Evolutionary conservation across 2,113 vertebrate genomes (phyloP), one percentile per base, ranked within the genome.

Genomic region (Microtus richardsoni): DNA sequence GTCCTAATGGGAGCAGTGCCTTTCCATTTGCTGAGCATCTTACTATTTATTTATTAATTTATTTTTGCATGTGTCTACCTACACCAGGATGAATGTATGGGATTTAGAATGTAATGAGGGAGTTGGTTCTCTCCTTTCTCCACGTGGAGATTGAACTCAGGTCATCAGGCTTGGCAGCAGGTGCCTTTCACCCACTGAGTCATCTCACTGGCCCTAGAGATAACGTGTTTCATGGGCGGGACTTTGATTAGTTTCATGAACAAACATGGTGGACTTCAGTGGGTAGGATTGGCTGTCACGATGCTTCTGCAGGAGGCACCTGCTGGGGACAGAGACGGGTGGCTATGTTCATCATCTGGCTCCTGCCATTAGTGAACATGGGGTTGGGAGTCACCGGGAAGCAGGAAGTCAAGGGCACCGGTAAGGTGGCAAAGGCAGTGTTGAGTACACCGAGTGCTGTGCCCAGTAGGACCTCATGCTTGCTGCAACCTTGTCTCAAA

Each of bases 171-270:
- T 44, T 44, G 39, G 82, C 26, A 64, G 60, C 58, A 64, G 9
- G 58, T 33, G 9, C 60, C 28, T 66, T 33, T 44, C 33, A 47
- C 39, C 16, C 39, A 33, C 82, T 5, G 82, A 33, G 60, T 30
- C 26, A 12, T 85, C 60, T 85, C 17, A 41, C 28, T 84, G 82
- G 82, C 82, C 39, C 16, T 41, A 70, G 28, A 93, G 97, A 98
- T 52, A 71, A 92, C 97, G 96, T 97, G 93, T 96, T 98, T 98
- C 97, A 98, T 97, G 95, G 95, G 94, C 97, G 93, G 95, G 96
- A 95, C 97, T 98, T 98, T 98, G 98, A 98, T 98, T 97, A 98
- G 97, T 73, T 82, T 21, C 75, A 94, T 97, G 97, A 97, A 97
- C 97, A 96, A 98, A 96, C 88, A 66, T 78, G 85, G 93, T 70